Percentiles rank a stretch among this genome's conserved stretches.
These are phyloP conservation scores for Cremastobaeus sp. DNA, from an alignment of 2,888 invertebrate genomes.

Conservation along the genomic window DNA sequence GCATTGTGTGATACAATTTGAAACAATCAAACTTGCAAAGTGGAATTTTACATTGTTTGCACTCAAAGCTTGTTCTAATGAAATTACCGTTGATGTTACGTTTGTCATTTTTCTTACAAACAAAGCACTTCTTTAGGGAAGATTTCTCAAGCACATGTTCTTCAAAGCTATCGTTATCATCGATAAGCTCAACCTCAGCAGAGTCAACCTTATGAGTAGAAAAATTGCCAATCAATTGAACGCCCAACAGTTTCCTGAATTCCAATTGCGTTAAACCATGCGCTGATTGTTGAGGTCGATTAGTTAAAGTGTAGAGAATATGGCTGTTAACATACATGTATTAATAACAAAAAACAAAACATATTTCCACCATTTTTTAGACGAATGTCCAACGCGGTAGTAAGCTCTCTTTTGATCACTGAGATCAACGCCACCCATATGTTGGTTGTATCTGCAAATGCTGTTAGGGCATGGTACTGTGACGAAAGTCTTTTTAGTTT, in stretches of 20 bases:
- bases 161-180: neutral
- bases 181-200: neutral
- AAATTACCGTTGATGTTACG: neutral
- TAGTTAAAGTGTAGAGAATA: neutral
- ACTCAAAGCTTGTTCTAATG: constrained; percentile 7
- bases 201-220: no score
- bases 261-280: neutral
- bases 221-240: neutral
- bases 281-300: neutral
- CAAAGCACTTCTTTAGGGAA: neutral
- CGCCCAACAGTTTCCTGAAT: neutral
- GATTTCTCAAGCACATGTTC: neutral
- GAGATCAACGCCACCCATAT: no score
- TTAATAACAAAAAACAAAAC: neutral
- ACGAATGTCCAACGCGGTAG: neutral
- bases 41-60: constrained; percentile 8
- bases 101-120: neutral
- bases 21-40: constrained; percentile 24
- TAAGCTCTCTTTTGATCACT: no score
- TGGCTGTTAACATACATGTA: neutral
- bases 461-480: neutral
- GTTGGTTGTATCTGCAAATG: neutral
- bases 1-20: constrained; percentile 4
- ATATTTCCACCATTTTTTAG: neutral
- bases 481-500: neutral